phyloP scores from a whole-genome alignment of 2,888 invertebrate genomes.

The Apodemia hepburni region DNA sequence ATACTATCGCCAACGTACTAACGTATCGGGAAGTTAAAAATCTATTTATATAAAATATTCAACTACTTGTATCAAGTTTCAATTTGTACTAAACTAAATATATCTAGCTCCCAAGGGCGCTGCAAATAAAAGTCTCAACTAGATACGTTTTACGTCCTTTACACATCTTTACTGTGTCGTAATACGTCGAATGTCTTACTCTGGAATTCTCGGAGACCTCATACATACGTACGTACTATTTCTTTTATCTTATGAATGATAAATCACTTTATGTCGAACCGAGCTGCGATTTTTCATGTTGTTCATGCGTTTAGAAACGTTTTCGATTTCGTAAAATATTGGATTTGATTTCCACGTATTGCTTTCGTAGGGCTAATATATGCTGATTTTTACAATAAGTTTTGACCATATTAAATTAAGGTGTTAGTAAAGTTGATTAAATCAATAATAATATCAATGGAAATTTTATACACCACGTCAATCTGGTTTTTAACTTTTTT shows the following conservation, averaged over 20 bases:
- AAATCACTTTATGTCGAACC: conserved; percentile 6
- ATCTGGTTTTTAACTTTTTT: too few relatives aligned
- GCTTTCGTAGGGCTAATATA: neutral
- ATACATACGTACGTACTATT: conserved; percentile 5
- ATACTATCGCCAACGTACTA: too few relatives aligned
- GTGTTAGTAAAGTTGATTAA: too few relatives aligned
- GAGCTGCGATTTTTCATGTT: conserved; percentile 9
- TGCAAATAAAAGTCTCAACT: conserved; percentile 58
- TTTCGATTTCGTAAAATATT: neutral
- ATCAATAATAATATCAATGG: too few relatives aligned
- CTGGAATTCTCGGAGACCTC: conserved; percentile 19
- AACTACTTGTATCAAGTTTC: neutral
- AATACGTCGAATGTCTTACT: conserved; percentile 47
- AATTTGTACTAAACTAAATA: neutral
- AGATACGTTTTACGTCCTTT: conserved; percentile 53
- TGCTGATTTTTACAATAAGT: neutral
- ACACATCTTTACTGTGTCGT: conserved; percentile 59
- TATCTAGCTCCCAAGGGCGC: conserved; percentile 36
- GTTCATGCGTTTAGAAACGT: conserved; percentile 1
- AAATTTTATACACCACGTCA: too few relatives aligned
- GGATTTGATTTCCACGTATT: neutral
- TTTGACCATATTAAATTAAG: neutral
- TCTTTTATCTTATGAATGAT: conserved; percentile 14
- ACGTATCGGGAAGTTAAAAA: too few relatives aligned
- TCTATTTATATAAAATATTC: neutral